Base-by-base conservation (phyloP, 2,113 vertebrate species). In the Bostrychus sinensis region DNA sequence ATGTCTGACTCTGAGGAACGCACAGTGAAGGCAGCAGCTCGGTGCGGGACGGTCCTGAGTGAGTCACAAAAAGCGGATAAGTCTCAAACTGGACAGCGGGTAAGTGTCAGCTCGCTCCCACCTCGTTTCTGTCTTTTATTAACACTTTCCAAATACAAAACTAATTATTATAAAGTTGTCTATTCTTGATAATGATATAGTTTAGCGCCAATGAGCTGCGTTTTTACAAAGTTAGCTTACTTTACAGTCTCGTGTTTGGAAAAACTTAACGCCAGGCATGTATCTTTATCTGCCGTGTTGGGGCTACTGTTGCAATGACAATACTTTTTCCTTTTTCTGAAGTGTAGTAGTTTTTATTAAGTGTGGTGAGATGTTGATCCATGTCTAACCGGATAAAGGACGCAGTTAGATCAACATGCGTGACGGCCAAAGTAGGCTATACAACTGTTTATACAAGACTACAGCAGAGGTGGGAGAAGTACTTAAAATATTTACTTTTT, bases 11-110 rank as follows among this genome's bases (percentile, higher is more conserved):
- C 56, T 14, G 48, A 55, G 1, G 56, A 51, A 66, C 36, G 5
- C 78, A 30, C 62, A 25, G 71, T 80, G 82, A 85, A 84, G 81
- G 85, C 81, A 75, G 65, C 75, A 75, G 65, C 75, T 51, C 72
- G 1, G 32, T 62, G 73, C 70, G 17, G 70, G 66, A 50, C 53
- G 10, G 56, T 4, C 17, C 1, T 56, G n/a, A n/a, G 60, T 4
- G 56, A 43, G 16, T 55, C 42, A 36, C 38, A 45, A 55, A 56
- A 65, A 56, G 53, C 72, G 57, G 66, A 78, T 20, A 62, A 57
- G 23, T 14, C 66, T 62, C 70, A 55, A 23, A 32, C 42, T 13
- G 48, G 22, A 62, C 30, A 30, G 57, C 68, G 42, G 78, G 83
- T 83, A 76, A 71, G 70, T 78, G 63, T 67, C 38, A 55, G 7